Evolutionary conservation across 1,140 invertebrate genomes (phyloP).

Genomic region (Tetraneura akinire): DNA sequence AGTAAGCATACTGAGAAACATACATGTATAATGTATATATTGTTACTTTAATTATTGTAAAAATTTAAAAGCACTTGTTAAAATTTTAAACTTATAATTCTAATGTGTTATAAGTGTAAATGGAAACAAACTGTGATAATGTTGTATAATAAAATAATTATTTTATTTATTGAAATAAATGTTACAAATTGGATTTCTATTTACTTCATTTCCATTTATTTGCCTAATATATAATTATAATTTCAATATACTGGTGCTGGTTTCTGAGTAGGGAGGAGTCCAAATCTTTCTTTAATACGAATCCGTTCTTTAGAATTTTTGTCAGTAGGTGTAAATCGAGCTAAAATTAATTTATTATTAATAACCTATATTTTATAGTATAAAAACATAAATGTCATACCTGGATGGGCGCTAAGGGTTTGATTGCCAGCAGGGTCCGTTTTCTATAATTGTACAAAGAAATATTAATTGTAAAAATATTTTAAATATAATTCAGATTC

Average conservation of each 20-base stretch:
- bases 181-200: conserved; percentile 30
- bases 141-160: conserved; percentile 34
- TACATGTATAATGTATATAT: background rate
- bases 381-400: background rate
- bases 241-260: background rate
- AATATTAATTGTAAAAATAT: background rate
- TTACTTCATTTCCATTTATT: background rate
- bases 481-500: too few species aligned
- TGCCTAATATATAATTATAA: background rate
- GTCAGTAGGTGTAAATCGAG: conserved; percentile 42
- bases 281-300: conserved; percentile 46
- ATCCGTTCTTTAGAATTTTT: conserved; percentile 49
- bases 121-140: conserved; percentile 41
- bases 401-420: conserved; percentile 36
- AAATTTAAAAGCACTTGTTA: conserved; percentile 32
- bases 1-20: background rate
- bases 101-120: conserved; percentile 14
- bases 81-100: background rate
- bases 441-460: conserved; percentile 1
- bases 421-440: conserved; percentile 19
- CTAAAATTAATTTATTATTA: background rate
- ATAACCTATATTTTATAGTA: too few species aligned
- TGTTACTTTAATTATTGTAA: background rate
- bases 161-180: conserved; percentile 25
- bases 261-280: conserved; percentile 27